Conservation (phyloP, 1,140 invertebrate species). For the Penaeus indicus region DNA sequence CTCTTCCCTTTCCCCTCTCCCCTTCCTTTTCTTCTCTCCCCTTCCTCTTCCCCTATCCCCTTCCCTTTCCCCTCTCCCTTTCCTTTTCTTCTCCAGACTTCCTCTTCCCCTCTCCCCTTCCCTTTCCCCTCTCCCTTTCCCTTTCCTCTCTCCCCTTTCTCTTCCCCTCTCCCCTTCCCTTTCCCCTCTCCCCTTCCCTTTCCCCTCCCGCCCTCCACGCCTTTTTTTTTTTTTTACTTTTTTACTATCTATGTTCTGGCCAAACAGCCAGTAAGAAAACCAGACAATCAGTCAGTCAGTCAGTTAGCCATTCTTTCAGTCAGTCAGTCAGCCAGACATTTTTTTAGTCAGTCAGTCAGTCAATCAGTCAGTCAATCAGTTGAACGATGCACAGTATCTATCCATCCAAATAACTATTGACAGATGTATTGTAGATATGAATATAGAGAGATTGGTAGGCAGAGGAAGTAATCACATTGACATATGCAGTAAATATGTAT, state of each 20-base stretch:
- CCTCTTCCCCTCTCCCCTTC: not conserved
- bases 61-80: no score
- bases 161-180: not conserved
- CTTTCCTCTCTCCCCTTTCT: not conserved
- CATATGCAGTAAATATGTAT: no score
- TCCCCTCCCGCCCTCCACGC: not conserved
- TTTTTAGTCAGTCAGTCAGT: no score
- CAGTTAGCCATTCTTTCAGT: no score
- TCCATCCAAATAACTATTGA: not conserved
- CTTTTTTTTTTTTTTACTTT: not conserved
- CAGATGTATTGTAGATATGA: conserved; percentile 23
- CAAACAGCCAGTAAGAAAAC: not conserved
- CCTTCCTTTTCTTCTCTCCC: no score
- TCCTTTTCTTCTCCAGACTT: no score
- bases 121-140: not conserved
- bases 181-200: not conserved
- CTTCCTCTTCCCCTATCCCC: no score
- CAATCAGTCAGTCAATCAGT: no score
- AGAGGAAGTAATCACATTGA: not conserved
- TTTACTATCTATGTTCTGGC: not conserved
- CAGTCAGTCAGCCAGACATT: no score
- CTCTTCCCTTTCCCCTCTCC: no score
- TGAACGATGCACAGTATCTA: no score
- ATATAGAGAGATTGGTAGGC: conserved; percentile 20
- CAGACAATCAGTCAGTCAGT: no score